Evolutionary conservation across 2,797 vertebrate species (phyloP), one percentile per base, ranked within the genome.

Genomic region (Cossypha dichroa): DNA sequence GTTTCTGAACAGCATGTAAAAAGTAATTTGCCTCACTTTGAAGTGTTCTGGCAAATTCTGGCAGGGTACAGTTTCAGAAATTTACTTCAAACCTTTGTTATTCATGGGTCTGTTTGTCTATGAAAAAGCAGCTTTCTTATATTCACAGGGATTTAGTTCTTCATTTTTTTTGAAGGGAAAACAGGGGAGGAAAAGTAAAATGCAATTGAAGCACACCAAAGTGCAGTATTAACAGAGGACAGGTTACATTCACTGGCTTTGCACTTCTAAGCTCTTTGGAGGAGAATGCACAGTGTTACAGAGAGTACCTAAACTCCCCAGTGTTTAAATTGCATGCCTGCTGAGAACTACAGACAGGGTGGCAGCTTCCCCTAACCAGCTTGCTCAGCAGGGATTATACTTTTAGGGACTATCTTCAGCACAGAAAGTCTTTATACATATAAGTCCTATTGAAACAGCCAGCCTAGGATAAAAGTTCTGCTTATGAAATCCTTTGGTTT

Each of bases 361-460:
- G 49, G 72, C 62, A 75, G 69, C 34, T 90, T 88, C 26, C 62
- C 60, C 33, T 11, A 21, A n/a, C 25, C 70, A 62, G 76, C 66
- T 92, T 55, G 43, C 92, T 93, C 79, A 95, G 90, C 77, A 86
- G 68, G 74, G 81, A 80, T 95, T 93, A 93, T n/a, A 51, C 54
- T 29, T 83, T 84, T 89, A 56, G 54, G 60, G 63, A 52, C 77
- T 92, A 70, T 81, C 90, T 68, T 90, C 74, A 56, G 84, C 62
- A 76, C 67, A 68, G 75, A 60, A 89, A 77, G 38, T 25, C 75
- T 94, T 96, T 85, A 40, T 58, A 84, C 2, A 8, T 63, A 10
- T 43, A 90, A 91, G 25, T 74, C 63, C 45, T 76, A 75, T 89
- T 88, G 81, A 94, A 91, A 77, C 29, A 63, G 17, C 45, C 59